Evolutionary conservation across 1,140 invertebrate genomes (phyloP).

Genomic region (Nasonia longicornis): DNA sequence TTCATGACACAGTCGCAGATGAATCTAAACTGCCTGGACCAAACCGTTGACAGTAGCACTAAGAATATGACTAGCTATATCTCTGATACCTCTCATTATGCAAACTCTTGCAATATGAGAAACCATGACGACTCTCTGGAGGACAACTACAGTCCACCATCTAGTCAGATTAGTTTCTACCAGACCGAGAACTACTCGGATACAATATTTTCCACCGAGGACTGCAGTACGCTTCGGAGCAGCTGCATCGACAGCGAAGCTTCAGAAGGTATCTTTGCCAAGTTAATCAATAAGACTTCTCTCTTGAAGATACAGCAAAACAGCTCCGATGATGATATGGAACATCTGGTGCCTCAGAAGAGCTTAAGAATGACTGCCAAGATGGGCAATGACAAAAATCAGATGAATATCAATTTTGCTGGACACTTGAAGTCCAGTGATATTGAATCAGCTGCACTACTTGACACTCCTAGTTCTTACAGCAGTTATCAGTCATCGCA

Average conservation of each 20-base stretch:
- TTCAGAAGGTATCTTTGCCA: slow-evolving; percentile 62
- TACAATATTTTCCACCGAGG: slow-evolving; percentile 57
- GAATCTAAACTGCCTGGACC: slow-evolving; percentile 73
- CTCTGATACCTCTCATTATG: slow-evolving; percentile 55
- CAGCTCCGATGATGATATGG: slow-evolving; percentile 60
- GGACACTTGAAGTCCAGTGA: slow-evolving; percentile 64
- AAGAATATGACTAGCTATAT: slow-evolving; percentile 53
- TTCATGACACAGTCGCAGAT: slow-evolving; percentile 84
- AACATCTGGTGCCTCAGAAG: slow-evolving; percentile 57
- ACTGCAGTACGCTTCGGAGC: slow-evolving; percentile 52
- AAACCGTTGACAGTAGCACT: slow-evolving; percentile 48
- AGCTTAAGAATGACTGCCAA: slow-evolving; percentile 45
- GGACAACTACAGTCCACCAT: slow-evolving; percentile 58
- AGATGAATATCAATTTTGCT: slow-evolving; percentile 56
- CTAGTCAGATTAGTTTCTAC: slow-evolving; percentile 59
- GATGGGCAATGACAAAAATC: slow-evolving; percentile 53
- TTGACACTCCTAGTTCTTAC: slow-evolving; percentile 63
- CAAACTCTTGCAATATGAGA: slow-evolving; percentile 58
- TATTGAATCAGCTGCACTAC: slow-evolving; percentile 59
- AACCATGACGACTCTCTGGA: slow-evolving; percentile 53
- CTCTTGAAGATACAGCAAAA: slow-evolving; percentile 62
- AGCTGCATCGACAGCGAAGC: slow-evolving; percentile 52
- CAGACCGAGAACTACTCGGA: slow-evolving; percentile 60
- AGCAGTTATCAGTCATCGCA: slow-evolving; percentile 62
- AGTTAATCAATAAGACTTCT: slow-evolving; percentile 64